These are phyloP conservation scores for Smutsia gigantea DNA, from an alignment of 2,797 vertebrate species.

Conservation along the genomic window DNA sequence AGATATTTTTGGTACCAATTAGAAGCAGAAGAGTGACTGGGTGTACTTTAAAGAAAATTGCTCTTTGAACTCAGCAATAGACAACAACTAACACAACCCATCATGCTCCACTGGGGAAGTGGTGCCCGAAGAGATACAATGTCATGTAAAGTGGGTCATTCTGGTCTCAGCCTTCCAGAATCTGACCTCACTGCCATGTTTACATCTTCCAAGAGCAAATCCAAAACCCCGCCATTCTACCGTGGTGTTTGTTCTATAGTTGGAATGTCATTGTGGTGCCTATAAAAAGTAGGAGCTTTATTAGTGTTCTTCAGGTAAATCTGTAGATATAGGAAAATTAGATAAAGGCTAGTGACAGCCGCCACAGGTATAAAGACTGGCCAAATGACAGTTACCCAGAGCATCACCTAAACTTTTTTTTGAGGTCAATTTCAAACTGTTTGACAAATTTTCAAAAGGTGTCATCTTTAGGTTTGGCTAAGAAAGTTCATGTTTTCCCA, in stretches of 20 bases:
- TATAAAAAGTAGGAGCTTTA: not conserved
- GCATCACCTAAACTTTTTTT: not conserved
- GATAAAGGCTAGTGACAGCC: not conserved
- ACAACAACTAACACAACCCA: not conserved
- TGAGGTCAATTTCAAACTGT: not conserved
- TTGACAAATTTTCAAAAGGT: not conserved
- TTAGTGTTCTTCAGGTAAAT: not conserved
- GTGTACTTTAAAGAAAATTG: not conserved
- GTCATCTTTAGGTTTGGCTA: not conserved
- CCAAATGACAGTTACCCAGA: not conserved
- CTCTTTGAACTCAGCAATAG: not conserved
- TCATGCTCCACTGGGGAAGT: rapidly evolving
- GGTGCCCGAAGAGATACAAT: not conserved
- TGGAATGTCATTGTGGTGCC: not conserved
- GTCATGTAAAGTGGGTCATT: not conserved
- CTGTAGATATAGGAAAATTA: not conserved
- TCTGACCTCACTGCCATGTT: not conserved
- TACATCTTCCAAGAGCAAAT: not conserved
- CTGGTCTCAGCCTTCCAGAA: not conserved
- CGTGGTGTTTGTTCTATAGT: not conserved
- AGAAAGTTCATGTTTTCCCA: not conserved
- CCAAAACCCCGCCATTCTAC: not conserved
- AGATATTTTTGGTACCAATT: not conserved
- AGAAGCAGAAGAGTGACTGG: not conserved
- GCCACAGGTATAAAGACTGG: not conserved